phyloP scores from a whole-genome alignment of 2,888 invertebrate genomes.

The Ectropis crepuscularia region DNA sequence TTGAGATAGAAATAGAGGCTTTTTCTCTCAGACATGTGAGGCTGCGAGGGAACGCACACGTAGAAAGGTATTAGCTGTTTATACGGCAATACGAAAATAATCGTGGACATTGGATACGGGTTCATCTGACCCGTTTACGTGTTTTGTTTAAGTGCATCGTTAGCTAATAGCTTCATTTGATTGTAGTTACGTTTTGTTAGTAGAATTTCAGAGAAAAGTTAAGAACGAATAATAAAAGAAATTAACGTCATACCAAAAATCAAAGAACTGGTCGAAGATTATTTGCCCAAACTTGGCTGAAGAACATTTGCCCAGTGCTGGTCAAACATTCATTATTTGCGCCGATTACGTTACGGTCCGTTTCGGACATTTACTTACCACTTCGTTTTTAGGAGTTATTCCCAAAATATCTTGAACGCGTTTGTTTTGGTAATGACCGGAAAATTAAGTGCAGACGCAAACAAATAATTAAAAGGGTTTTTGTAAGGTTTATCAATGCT shows the following conservation, averaged over 20 bases:
- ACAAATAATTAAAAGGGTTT: neutral
- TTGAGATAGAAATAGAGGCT: slow-evolving; percentile 44
- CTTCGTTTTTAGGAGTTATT: slow-evolving; percentile 34
- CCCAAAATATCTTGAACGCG: slow-evolving; percentile 16
- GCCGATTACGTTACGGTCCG: slow-evolving; percentile 25
- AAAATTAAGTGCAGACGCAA: neutral
- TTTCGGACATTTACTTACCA: slow-evolving; percentile 17
- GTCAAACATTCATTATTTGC: slow-evolving; percentile 55
- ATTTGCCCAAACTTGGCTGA: slow-evolving; percentile 35
- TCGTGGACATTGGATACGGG: slow-evolving; percentile 40
- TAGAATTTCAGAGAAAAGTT: slow-evolving; percentile 7
- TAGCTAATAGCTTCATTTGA: slow-evolving; percentile 18
- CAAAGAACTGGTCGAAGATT: slow-evolving; percentile 7
- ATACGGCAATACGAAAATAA: slow-evolving; percentile 44
- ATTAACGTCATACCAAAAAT: slow-evolving; percentile 1
- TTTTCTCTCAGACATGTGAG: slow-evolving; percentile 45
- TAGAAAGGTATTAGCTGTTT: slow-evolving; percentile 37
- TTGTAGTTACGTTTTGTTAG: neutral
- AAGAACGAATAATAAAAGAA: neutral
- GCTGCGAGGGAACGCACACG: slow-evolving; percentile 50
- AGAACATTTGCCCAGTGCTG: slow-evolving; percentile 31
- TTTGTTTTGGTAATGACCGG: slow-evolving; percentile 16
- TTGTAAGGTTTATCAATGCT: no score
- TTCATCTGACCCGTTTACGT: slow-evolving; percentile 29
- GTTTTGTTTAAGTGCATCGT: slow-evolving; percentile 22